Evolutionary conservation across 2,113 vertebrate species (phyloP), one percentile per base, ranked within the genome.

Genomic region (Solea solea): DNA sequence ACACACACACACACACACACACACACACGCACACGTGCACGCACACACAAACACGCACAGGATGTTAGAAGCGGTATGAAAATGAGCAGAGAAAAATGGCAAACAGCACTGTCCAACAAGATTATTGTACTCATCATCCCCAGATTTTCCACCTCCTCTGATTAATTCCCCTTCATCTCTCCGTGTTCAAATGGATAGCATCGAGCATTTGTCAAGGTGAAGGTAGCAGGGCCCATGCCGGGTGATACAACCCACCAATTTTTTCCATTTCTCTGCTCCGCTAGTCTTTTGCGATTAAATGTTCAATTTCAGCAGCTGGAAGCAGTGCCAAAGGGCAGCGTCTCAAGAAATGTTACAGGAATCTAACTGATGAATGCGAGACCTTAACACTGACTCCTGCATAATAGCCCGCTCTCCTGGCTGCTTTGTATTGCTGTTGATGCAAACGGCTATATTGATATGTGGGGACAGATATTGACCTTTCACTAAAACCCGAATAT

Each of bases 61-160:
- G 40, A 45, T 34, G 66, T 66, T 74, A 50, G 50, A 51, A 54
- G 73, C 45, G 44, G 28, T 45, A 67, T 61, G 75, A 69, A 83
- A 74, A 85, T 69, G 69, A 76, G 72, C 69, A 3, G 68, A 73
- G 64, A 74, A 78, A 86, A 88, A 91, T 85, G 83, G 76, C 87
- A 88, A 72, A 63, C 79, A 76, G 77, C 77, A 74, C 78, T 89
- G 88, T 92, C 89, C 84, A 80, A 90, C 73, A 86, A 88, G 89
- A 93, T 94, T 90, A 92, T 88, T 91, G 77, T 84, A 86, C 85
- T 87, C 86, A 92, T 93, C 90, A 88, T 85, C 82, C 78, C 89
- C 75, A 83, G 78, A 86, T 88, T 86, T 72, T 68, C 76, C 80
- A 63, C 76, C 77, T 66, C 80, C 82, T 64, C 82, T 45, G 42